These are phyloP conservation scores for Channa maculata DNA, from an alignment of 2,113 vertebrate genomes.

Conservation along the genomic window DNA sequence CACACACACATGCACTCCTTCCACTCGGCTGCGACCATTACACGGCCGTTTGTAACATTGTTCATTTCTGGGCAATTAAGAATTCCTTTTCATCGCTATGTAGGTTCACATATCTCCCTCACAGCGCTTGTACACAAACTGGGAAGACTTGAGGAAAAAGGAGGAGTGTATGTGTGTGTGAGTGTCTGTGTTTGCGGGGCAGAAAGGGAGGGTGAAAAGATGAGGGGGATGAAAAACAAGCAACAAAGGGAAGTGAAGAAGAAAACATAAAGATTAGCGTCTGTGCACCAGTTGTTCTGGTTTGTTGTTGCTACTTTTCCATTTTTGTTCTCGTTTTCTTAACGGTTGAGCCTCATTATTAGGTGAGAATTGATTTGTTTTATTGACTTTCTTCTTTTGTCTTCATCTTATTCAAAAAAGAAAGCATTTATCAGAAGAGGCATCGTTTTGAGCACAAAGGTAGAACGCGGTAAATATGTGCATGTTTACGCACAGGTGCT, in stretches of 20 bases:
- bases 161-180: constrained; percentile 19
- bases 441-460: constrained; percentile 28
- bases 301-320: constrained; percentile 36
- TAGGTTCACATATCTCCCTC: constrained; percentile 81
- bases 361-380: constrained; percentile 43
- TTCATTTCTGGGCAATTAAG: constrained; percentile 87
- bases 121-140: constrained; percentile 70
- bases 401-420: constrained; percentile 6
- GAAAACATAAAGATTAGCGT: constrained; percentile 51
- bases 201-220: constrained; percentile 24
- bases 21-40: constrained; percentile 76
- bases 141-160: constrained; percentile 42
- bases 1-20: constrained; percentile 51
- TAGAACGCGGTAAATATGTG: background rate
- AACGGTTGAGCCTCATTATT: constrained; percentile 48
- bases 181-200: constrained; percentile 14
- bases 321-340: constrained; percentile 49
- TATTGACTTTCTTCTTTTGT: constrained; percentile 50
- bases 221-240: constrained; percentile 9
- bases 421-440: constrained; percentile 12
- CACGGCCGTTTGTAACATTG: constrained; percentile 78
- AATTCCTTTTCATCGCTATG: constrained; percentile 90
- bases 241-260: constrained; percentile 60
- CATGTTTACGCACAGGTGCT: constrained; percentile 23
- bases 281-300: constrained; percentile 26